Base-by-base conservation (phyloP, 2,797 vertebrate genomes). In the Lacerta viridis region DNA sequence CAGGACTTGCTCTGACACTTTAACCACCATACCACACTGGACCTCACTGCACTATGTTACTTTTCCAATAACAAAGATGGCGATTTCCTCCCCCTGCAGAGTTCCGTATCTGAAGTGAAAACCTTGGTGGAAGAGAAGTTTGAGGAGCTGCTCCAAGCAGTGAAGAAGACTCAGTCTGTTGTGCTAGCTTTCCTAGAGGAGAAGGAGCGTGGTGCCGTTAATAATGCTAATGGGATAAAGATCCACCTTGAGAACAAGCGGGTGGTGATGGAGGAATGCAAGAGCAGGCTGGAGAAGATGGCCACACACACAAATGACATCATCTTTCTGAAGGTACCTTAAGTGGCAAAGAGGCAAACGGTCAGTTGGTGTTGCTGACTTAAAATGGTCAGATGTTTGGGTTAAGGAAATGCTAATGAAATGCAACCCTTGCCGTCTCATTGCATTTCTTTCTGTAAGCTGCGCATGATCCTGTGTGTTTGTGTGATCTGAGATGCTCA, bases 241-340 rank as follows among this genome's bases (percentile, higher is more conserved):
- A 96, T 94, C 0, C 97, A 98, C 90, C 95, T 98, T 94, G 97
- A 98, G 93, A 96, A 98, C 85, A 96, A 97, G 91, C 95, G 94
- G 71, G 66, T 90, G 0, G 96, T 97, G 86, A 96, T 98, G 89
- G 97, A 97, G 96, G 98, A 97, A 95, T 97, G 93, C 1, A 97
- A 96, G 92, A 93, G 86, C 0, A 97, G 96, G 88, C 92, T 97
- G 92, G 97, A 98, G 93, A 97, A 97, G 84, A 93, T 98, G 29
- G 96, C 93, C 0, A 96, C 93, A 64, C 96, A 97, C 92, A 97
- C 97, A 78, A 98, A 97, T 27, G 96, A 97, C 0, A 95, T 97
- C 27, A 96, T 98, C 79, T 98, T 98, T 92, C 89, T 98, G 50
- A 98, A 98, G 97, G 98, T 97, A 92, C 7, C 39, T 20, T 23